Conservation (phyloP, 1,140 invertebrate species). For the Pollicipes pollicipes region DNA sequence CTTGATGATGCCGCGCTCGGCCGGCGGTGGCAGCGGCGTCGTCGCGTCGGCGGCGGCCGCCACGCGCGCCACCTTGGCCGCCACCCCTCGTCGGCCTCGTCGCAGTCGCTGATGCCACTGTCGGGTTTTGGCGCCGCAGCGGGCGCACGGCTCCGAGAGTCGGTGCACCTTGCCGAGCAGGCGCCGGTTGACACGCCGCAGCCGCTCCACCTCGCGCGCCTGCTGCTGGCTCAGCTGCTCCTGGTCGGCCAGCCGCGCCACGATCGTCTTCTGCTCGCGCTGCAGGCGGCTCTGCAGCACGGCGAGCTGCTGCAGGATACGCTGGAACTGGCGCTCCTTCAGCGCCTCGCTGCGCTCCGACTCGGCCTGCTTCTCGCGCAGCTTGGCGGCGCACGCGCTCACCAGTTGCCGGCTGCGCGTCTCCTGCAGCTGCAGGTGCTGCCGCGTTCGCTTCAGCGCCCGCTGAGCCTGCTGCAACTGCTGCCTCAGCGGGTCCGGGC, state of each 20-base stretch:
- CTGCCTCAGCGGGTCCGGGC: background rate
- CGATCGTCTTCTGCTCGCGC: background rate
- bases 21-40: background rate
- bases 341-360: background rate
- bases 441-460: background rate
- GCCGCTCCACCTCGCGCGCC: background rate
- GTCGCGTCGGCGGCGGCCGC: no score
- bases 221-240: background rate
- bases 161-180: background rate
- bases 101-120: constrained; percentile 4
- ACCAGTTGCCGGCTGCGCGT: constrained; percentile 3
- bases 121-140: background rate
- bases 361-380: background rate
- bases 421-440: constrained; percentile 1
- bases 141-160: background rate
- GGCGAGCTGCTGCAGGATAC: background rate
- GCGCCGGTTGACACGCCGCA: background rate
- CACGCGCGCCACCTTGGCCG: background rate
- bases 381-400: background rate
- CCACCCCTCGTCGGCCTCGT: background rate
- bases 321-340: background rate
- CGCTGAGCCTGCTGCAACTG: background rate
- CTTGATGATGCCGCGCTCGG: background rate
- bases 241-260: background rate
- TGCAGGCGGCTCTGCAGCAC: constrained; percentile 3